Evolutionary conservation across 2,888 invertebrate genomes (phyloP), one percentile per base, ranked within the genome.

Genomic region (Tachystola acroxantha): DNA sequence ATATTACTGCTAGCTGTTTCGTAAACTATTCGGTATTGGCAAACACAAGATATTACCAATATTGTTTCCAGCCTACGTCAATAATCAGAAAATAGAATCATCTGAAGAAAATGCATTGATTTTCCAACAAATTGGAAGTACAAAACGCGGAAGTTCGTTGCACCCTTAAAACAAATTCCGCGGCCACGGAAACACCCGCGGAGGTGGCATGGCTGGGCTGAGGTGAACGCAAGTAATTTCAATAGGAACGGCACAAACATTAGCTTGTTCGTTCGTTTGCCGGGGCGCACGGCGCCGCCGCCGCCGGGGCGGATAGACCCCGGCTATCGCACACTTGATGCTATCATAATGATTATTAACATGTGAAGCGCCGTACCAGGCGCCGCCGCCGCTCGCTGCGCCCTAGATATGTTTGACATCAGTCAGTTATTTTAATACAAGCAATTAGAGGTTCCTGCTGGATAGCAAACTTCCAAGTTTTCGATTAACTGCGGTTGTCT

Each of bases 331-430:
- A 80, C 74, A 82, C 82, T 85, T 81, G 85, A 85, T 85, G 74
- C 71, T 84, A 86, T 85, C 84, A 84, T 80, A 82, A 85, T 81
- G 84, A 85, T 85, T 84, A 86, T 85, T 84, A 84, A 86, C 84
- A 84, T 84, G 86, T 84, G 80, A 78, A 72, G 67, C 69, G 47
- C 67, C 57, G 80, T 84, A 58, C 87, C 81, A 77, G 80, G 76
- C 73, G 63, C 77, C 65, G 72, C 60, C 66, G 64, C 60, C 66
- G 64, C 64, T 67, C 68, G 71, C 66, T 58, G 51, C 63, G 68
- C 74, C 77, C 85, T 70, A 78, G 80, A 82, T 81, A 84, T 84
- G 78, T 84, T 85, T 85, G 84, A 84, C 84, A 84, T 84, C 77
- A 79, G 70, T 75, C 82, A 75, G 81, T 84, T 85, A 85, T 85